These are phyloP conservation scores for Megathymus violae DNA, from an alignment of 1,140 invertebrate genomes.

Conservation along the genomic window DNA sequence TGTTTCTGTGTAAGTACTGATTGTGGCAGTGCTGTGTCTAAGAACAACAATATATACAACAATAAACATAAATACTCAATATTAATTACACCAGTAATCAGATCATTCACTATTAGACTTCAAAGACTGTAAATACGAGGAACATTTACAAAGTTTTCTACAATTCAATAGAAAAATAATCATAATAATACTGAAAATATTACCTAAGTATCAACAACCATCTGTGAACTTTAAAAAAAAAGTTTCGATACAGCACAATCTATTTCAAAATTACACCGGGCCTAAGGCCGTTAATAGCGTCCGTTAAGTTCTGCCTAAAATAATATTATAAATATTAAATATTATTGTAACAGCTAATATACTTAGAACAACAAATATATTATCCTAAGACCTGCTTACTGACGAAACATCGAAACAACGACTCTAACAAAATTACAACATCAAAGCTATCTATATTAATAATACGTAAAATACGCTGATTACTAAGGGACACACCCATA, in stretches of 20 bases:
- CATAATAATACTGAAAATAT: conserved; percentile 68
- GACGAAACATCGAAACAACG: conserved; percentile 69
- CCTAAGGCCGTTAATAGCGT: conserved; percentile 60
- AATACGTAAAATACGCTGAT: conserved; percentile 63
- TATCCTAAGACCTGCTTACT: conserved; percentile 44
- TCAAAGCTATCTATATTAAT: conserved; percentile 73
- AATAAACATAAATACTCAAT: conserved; percentile 30
- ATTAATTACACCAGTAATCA: conserved; percentile 37
- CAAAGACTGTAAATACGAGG: conserved; percentile 37
- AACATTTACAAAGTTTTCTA: conserved; percentile 27
- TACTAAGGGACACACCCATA: conserved; percentile 53
- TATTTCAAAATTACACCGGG: conserved; percentile 51
- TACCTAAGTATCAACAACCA: conserved; percentile 81
- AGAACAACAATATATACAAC: conserved; percentile 42
- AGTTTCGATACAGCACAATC: conserved; percentile 61
- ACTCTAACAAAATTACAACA: conserved; percentile 75
- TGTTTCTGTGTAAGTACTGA: conserved; percentile 62
- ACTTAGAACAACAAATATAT: conserved; percentile 39
- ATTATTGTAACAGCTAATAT: conserved; percentile 45
- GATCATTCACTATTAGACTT: conserved; percentile 48
- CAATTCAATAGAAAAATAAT: conserved; percentile 35
- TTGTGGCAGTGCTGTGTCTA: conserved; percentile 68
- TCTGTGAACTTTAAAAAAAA: conserved; percentile 75
- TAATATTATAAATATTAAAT: conserved; percentile 26
- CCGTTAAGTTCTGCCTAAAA: conserved; percentile 40